A percentile compares a stretch with the other conserved stretches of the same genome.
Conservation (phyloP, 2,888 invertebrate genomes). For the Andrena fulva region DNA sequence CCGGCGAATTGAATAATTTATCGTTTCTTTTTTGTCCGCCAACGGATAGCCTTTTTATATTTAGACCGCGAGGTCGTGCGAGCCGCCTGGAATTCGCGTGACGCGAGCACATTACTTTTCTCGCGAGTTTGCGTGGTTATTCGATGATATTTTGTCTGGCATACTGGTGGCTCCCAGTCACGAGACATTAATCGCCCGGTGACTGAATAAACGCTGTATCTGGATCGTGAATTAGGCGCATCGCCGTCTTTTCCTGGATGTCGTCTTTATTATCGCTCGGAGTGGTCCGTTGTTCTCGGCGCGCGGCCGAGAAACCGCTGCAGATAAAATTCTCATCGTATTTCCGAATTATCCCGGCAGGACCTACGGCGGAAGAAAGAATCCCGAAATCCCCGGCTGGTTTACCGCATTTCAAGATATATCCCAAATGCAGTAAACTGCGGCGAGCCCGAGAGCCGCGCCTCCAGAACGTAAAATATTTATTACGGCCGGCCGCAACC, state of each 20-base stretch:
- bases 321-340: not conserved
- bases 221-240: too few relatives aligned
- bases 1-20: not conserved
- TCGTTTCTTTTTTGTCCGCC: not conserved
- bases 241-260: too few relatives aligned
- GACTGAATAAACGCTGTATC: too few relatives aligned
- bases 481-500: constrained; percentile 49
- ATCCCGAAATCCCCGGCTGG: constrained; percentile 9
- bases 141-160: not conserved
- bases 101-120: constrained; percentile 22
- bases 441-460: constrained; percentile 13
- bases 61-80: constrained; percentile 24
- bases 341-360: not conserved
- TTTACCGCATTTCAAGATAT: constrained; percentile 20
- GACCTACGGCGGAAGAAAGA: not conserved
- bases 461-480: constrained; percentile 61
- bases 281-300: not conserved
- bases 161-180: too few relatives aligned
- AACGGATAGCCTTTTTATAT: constrained; percentile 18
- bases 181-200: too few relatives aligned
- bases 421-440: constrained; percentile 30
- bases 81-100: constrained; percentile 33
- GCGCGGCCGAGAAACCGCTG: not conserved
- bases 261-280: not conserved
- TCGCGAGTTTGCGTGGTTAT: not conserved